These are phyloP conservation scores for Drosophila takahashii DNA, from an alignment of 1,140 invertebrate species.

Conservation along the genomic window DNA sequence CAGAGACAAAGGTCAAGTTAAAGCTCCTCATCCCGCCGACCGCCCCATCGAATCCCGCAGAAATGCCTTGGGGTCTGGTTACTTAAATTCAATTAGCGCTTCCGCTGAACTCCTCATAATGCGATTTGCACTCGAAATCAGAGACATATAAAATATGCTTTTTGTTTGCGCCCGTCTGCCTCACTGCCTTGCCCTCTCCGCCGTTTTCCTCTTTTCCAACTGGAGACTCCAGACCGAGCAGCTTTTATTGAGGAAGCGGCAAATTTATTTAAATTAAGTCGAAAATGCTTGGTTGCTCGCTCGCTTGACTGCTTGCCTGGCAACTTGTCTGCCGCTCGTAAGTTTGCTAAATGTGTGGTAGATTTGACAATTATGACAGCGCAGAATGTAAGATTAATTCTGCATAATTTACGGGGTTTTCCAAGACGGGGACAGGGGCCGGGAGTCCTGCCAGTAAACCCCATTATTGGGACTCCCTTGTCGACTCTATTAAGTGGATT, in stretches of 20 bases:
- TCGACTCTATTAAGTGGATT: slow-evolving; percentile 79
- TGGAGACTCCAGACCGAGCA: slow-evolving; percentile 33
- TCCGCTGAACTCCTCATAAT: slow-evolving; percentile 72
- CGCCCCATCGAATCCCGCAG: too few species aligned
- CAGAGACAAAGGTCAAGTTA: slow-evolving; percentile 67
- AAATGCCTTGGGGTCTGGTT: slow-evolving; percentile 63
- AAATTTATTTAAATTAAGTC: slow-evolving; percentile 83
- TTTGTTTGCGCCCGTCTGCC: slow-evolving; percentile 46
- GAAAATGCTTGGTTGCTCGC: slow-evolving; percentile 53
- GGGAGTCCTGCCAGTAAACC: slow-evolving; percentile 39
- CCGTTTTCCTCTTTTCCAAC: slow-evolving; percentile 14
- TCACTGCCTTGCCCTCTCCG: background rate
- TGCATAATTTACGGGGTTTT: slow-evolving; percentile 58
- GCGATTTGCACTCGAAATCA: slow-evolving; percentile 75
- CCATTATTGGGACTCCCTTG: slow-evolving; percentile 60
- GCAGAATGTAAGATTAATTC: slow-evolving; percentile 71
- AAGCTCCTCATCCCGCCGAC: slow-evolving; percentile 1
- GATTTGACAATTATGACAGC: slow-evolving; percentile 81
- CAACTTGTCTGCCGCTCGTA: slow-evolving; percentile 31
- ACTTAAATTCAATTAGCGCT: slow-evolving; percentile 81
- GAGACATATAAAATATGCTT: slow-evolving; percentile 69
- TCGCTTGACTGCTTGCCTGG: slow-evolving; percentile 18
- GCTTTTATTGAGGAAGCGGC: slow-evolving; percentile 79
- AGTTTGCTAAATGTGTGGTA: slow-evolving; percentile 73
- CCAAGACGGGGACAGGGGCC: background rate